phyloP scores from a whole-genome alignment of 2,888 invertebrate genomes.

The Helleia helle region DNA sequence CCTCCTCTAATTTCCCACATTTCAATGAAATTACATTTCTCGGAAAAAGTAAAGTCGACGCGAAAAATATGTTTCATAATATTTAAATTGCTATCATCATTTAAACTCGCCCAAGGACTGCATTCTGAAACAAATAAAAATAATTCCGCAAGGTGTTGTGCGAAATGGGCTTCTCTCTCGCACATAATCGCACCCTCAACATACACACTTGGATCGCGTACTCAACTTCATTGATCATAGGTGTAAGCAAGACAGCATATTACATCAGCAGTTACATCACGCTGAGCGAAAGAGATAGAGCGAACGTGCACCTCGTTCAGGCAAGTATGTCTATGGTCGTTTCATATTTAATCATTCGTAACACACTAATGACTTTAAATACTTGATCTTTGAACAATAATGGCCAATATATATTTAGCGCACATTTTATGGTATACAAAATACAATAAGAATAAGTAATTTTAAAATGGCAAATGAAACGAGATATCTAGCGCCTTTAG shows the following conservation, averaged over 20 bases:
- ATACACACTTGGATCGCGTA: not conserved
- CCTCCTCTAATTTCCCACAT: too few species aligned
- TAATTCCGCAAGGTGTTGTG: conserved; percentile 5
- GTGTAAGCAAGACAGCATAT: not conserved
- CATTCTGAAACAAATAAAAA: conserved; percentile 6
- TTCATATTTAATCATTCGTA: conserved; percentile 21
- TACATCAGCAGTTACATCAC: not conserved
- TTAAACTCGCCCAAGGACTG: conserved; percentile 7
- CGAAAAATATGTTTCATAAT: conserved; percentile 4
- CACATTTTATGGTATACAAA: not conserved
- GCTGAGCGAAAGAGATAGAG: not conserved
- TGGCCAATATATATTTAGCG: conserved; percentile 13
- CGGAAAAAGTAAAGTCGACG: too few species aligned
- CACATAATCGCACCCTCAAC: not conserved
- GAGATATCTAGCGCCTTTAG: too few species aligned
- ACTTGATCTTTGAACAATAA: conserved; percentile 24
- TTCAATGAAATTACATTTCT: too few species aligned
- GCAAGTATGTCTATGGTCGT: not conserved
- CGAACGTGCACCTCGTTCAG: not conserved
- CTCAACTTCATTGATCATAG: not conserved
- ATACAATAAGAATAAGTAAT: too few species aligned
- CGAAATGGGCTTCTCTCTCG: conserved; percentile 4
- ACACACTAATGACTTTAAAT: conserved; percentile 26
- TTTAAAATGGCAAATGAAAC: conserved; percentile 4
- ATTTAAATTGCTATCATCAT: conserved; percentile 8